Conservation (phyloP, 2,113 vertebrate genomes). For the Corvus moneduloides region DNA sequence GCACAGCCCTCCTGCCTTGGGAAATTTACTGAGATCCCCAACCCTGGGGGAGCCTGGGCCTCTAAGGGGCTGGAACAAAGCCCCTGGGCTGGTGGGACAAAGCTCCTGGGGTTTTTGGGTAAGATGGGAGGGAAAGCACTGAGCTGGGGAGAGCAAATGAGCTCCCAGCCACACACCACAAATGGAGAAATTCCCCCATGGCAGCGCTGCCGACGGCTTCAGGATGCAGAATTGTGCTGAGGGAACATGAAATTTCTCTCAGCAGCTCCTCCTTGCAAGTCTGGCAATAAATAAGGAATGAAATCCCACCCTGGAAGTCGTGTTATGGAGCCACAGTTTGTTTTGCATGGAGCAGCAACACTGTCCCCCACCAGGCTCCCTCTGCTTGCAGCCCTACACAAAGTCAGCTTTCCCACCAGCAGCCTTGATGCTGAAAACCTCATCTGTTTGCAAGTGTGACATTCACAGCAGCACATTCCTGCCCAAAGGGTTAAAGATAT, state of each 20-base stretch:
- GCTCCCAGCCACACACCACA: background rate
- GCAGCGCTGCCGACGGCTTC: fast-evolving
- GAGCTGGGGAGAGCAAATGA: background rate
- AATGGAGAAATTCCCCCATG: fast-evolving
- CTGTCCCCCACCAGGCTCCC: fast-evolving
- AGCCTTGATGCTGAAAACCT: background rate
- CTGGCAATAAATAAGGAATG: background rate
- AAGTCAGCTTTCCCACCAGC: background rate
- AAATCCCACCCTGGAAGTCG: background rate
- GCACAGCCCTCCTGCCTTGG: background rate
- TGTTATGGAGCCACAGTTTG: background rate
- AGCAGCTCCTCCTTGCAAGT: background rate
- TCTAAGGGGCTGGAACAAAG: background rate
- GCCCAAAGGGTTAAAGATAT: background rate
- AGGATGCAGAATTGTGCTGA: background rate
- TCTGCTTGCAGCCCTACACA: fast-evolving
- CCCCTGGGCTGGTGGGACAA: background rate
- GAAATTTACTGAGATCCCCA: background rate
- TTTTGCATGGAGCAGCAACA: background rate
- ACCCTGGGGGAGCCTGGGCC: background rate
- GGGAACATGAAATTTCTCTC: background rate
- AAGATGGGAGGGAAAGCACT: background rate
- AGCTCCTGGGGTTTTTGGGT: background rate
- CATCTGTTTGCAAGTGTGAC: background rate
- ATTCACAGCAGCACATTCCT: background rate